Evolutionary conservation across 2,888 invertebrate genomes (phyloP), one percentile per base, ranked within the genome.

Genomic region (Andrena flavipes): DNA sequence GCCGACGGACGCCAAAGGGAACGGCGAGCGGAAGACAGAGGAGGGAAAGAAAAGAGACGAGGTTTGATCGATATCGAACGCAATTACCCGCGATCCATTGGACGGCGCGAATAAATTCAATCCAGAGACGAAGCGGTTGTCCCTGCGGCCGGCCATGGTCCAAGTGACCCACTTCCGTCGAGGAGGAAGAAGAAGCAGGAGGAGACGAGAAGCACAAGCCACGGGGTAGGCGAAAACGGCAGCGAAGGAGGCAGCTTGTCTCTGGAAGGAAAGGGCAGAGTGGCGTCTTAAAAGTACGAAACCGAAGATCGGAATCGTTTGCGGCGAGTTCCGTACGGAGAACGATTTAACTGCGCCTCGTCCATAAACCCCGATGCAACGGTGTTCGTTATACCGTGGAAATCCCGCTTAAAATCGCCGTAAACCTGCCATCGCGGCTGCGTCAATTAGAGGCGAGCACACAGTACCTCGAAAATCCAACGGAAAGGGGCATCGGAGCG

Each of bases 121-220:
- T 82, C 86, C 82, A 87, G 76, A 81, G 81, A 75, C 59, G 67
- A 78, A 78, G 83, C 71, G 74, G 85, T 86, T 88, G 90, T 88
- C 84, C 79, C 69, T 76, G 56, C 80, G 76, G 42, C 63, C 62
- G 80, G 33, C 33, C 80, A 71, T 82, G 87, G 85, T 80, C 83
- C 87, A 84, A 88, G 79, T 86, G 89, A 88, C 90, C 89, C 85
- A 89, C 86, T 89, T 90, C 63, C 68, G 33, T 60, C 62, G 62
- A 65, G 10, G 64, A 51, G n/a, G 68, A 56, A 30, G 35, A 63
- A 33, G 29, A 54, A 48, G 33, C 62, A 48, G 59, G 33, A 30
- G 67, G 30, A 70, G 67, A 67, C 20, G 56, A 26, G 20, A 20
- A 51, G 71, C 13, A 26, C 35, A 5, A 5, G 29, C 49, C 29